phyloP scores from a whole-genome alignment of 2,113 vertebrate genomes.

The Maccullochella peelii region DNA sequence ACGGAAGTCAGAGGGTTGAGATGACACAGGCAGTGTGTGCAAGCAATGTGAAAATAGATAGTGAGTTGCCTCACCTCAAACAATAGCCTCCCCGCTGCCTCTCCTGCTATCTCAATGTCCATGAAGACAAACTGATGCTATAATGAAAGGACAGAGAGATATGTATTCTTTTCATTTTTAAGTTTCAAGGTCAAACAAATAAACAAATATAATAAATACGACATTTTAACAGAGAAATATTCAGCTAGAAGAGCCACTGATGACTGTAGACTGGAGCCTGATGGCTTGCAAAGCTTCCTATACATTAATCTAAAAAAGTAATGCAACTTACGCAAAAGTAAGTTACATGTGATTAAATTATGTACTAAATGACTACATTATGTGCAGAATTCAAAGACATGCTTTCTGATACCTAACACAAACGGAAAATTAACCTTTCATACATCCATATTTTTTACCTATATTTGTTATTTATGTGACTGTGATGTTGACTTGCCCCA shows the following conservation, averaged over 20 bases:
- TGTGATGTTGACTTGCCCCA: slow-evolving; percentile 83
- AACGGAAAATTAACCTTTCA: neutral
- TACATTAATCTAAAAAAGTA: neutral
- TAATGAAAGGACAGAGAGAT: slow-evolving; percentile 35
- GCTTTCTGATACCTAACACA: neutral
- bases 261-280: neutral
- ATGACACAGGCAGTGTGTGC: neutral
- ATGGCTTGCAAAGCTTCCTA: neutral
- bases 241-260: neutral
- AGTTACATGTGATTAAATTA: neutral
- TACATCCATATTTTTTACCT: neutral
- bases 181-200: neutral
- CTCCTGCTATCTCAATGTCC: slow-evolving; percentile 84
- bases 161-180: neutral
- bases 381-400: neutral
- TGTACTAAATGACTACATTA: neutral
- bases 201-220: neutral
- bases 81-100: slow-evolving; percentile 84
- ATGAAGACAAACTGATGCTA: slow-evolving; percentile 89
- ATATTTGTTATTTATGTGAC: neutral
- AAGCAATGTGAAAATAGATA: slow-evolving; percentile 8
- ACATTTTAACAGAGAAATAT: neutral
- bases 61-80: slow-evolving; percentile 88
- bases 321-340: no score
- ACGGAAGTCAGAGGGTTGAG: neutral